phyloP scores from a whole-genome alignment of 2,113 vertebrate genomes.

The Bubo blakistoni region DNA sequence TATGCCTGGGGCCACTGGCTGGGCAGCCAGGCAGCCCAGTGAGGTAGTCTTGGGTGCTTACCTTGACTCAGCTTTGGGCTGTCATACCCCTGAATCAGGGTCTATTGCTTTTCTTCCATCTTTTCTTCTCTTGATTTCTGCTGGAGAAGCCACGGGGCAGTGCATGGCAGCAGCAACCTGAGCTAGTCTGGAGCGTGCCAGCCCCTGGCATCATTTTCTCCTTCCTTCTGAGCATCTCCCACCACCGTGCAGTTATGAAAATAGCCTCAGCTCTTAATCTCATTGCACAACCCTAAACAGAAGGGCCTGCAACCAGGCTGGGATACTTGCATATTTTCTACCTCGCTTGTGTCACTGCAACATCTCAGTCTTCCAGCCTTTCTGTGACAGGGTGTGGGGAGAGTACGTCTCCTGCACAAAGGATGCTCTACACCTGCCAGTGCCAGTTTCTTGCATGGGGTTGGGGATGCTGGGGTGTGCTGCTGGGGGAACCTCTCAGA shows the following conservation, averaged over 20 bases:
- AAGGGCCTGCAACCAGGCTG: not conserved
- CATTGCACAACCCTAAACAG: not conserved
- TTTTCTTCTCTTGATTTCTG: not conserved
- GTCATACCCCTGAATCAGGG: not conserved
- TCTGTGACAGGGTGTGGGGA: not conserved
- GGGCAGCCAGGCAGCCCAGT: not conserved
- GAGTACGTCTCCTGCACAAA: not conserved
- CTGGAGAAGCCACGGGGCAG: not conserved
- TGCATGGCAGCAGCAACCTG: not conserved
- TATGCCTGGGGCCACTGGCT: no score
- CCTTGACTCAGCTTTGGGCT: not conserved
- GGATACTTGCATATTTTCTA: not conserved
- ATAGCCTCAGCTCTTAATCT: not conserved
- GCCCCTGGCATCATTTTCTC: not conserved
- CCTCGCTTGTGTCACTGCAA: not conserved
- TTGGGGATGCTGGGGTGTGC: not conserved
- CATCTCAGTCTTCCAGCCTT: not conserved
- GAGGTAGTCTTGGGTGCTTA: not conserved
- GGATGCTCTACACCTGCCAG: not conserved
- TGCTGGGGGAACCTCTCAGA: not conserved
- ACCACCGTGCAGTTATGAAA: not conserved
- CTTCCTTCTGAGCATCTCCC: not conserved
- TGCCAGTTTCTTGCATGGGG: not conserved
- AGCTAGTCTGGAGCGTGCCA: rapidly evolving
- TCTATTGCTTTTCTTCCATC: not conserved